These are phyloP conservation scores for Alviniconcha strummeri DNA, from an alignment of 2,888 invertebrate genomes.

Conservation along the genomic window DNA sequence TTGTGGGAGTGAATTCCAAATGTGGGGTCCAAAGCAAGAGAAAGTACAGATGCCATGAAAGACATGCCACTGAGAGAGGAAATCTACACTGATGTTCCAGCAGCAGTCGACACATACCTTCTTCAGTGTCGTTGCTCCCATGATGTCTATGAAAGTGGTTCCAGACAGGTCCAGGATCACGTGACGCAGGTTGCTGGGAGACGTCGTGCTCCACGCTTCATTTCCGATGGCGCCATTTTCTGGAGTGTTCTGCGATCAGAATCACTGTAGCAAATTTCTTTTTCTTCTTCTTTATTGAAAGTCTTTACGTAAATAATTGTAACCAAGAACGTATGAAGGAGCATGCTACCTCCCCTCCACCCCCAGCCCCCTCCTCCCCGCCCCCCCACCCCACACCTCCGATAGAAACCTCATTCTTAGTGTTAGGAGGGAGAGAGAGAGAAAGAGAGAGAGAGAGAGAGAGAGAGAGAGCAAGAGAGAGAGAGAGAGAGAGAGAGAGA, in stretches of 20 bases:
- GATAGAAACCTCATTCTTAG: too few relatives aligned
- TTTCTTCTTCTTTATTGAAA: not conserved
- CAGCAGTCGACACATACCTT: not conserved
- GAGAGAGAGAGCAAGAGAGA: too few relatives aligned
- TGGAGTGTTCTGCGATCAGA: not conserved
- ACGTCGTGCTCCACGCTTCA: not conserved
- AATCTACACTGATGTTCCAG: too few relatives aligned
- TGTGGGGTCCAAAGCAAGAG: too few relatives aligned
- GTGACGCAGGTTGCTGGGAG: not conserved
- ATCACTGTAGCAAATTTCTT: too few relatives aligned
- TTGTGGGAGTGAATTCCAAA: too few relatives aligned
- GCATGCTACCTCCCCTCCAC: not conserved
- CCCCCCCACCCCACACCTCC: not conserved
- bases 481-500: too few relatives aligned
- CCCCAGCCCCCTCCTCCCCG: not conserved
- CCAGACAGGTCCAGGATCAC: constrained; percentile 32
- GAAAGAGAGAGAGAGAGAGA: too few relatives aligned
- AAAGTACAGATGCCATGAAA: too few relatives aligned
- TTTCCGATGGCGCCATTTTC: not conserved
- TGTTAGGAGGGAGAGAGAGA: too few relatives aligned
- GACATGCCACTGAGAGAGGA: too few relatives aligned
- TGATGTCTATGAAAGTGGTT: constrained; percentile 33
- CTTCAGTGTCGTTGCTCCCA: constrained; percentile 29
- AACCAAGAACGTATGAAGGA: not conserved
- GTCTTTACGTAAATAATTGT: too few relatives aligned